Percentiles rank a stretch among this genome's conserved stretches.
phyloP scores from a whole-genome alignment of 2,888 invertebrate species.

The Pogonocherus hispidulus region DNA sequence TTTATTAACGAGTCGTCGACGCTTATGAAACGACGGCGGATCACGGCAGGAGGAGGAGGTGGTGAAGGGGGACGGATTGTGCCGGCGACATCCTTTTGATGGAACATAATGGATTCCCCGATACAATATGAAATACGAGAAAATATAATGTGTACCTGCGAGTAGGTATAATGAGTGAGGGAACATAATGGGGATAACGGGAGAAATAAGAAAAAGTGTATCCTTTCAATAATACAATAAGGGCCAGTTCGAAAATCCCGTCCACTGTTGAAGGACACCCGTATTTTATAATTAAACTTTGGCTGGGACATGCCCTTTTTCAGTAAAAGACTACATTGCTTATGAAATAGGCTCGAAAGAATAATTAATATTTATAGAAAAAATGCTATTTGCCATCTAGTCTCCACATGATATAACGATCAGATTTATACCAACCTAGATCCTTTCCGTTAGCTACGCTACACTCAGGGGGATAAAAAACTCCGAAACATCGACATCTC shows the following conservation, averaged over 20 bases:
- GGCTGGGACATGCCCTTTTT: no score
- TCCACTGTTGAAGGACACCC: neutral
- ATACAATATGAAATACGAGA: conserved; percentile 28
- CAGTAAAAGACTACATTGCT: no score
- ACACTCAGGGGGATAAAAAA: no score
- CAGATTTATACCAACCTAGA: no score
- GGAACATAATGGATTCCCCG: conserved; percentile 35
- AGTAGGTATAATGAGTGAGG: conserved; percentile 23
- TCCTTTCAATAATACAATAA: conserved; percentile 6
- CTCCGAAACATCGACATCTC: no score
- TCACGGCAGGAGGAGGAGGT: conserved; percentile 35
- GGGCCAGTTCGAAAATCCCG: conserved; percentile 1
- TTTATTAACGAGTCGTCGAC: conserved; percentile 50
- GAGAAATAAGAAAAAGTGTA: neutral
- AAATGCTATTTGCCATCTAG: no score
- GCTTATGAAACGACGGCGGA: conserved; percentile 41
- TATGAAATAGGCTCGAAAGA: no score
- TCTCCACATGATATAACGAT: no score
- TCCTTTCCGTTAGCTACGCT: no score
- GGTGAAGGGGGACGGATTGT: conserved; percentile 25
- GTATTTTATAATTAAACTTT: neutral
- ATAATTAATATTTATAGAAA: no score
- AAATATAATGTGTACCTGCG: conserved; percentile 23
- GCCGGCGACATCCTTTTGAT: conserved; percentile 37
- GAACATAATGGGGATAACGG: conserved; percentile 3